Conservation (phyloP, 2,888 invertebrate species). For the Dynastes maya region DNA sequence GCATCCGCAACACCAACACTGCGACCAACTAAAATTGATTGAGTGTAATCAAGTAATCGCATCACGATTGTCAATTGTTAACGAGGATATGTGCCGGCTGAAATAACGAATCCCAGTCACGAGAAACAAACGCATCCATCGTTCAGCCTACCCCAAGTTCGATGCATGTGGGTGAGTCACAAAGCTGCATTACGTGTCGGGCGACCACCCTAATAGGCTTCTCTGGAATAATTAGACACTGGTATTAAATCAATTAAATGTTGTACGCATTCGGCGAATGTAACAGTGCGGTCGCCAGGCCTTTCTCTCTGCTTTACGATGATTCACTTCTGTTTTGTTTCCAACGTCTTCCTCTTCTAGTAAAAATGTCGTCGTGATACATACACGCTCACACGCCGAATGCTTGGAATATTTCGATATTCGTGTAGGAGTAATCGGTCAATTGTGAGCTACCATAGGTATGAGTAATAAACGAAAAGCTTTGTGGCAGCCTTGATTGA, state of each 20-base stretch:
- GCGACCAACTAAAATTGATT: neutral
- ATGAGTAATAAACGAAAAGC: conserved; percentile 14
- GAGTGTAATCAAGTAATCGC: neutral
- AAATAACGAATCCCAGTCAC: neutral
- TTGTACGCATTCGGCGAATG: neutral
- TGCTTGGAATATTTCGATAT: conserved; percentile 26
- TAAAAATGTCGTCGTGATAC: neutral
- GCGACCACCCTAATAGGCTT: conserved; percentile 23
- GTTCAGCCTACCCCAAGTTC: conserved; percentile 37
- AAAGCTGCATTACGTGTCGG: conserved; percentile 29
- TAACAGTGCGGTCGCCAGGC: neutral
- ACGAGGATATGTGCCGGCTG: conserved; percentile 15
- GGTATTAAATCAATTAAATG: neutral
- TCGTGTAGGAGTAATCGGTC: conserved; percentile 28
- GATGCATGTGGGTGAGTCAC: conserved; percentile 32
- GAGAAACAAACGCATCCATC: neutral
- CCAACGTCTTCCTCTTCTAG: conserved; percentile 1
- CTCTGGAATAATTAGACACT: conserved; percentile 35
- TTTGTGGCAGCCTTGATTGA: conserved; percentile 10
- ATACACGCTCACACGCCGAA: conserved; percentile 1
- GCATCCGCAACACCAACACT: neutral
- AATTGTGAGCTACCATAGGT: neutral
- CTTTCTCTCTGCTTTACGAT: conserved; percentile 4
- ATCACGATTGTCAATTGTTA: conserved; percentile 29
- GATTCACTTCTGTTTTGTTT: conserved; percentile 38